These are phyloP conservation scores for Pungitius pungitius DNA, from an alignment of 2,113 vertebrate genomes.

Conservation along the genomic window DNA sequence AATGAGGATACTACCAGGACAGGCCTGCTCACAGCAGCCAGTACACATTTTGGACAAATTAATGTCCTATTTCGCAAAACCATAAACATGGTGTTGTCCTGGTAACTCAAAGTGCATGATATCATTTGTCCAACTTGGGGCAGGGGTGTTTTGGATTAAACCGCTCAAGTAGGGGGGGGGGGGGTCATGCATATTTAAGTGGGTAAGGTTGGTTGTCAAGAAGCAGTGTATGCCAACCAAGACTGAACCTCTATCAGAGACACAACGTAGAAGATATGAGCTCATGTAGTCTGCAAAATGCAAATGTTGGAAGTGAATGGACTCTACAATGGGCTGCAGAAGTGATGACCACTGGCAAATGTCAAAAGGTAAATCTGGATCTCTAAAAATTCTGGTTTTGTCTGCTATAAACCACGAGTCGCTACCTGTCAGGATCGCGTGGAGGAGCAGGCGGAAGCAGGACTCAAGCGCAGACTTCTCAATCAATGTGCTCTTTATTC, in stretches of 20 bases:
- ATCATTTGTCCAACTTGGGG: slow-evolving; percentile 38
- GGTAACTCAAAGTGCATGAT: slow-evolving; percentile 41
- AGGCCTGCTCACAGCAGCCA: slow-evolving; percentile 14
- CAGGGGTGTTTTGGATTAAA: slow-evolving; percentile 45
- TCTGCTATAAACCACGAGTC: too few relatives aligned
- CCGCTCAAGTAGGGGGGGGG: too few relatives aligned
- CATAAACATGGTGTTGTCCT: slow-evolving; percentile 43
- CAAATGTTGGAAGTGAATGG: slow-evolving; percentile 26
- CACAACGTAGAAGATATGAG: slow-evolving; percentile 37
- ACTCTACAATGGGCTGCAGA: not conserved
- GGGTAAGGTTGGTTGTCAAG: slow-evolving; percentile 50
- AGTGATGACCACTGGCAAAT: slow-evolving; percentile 35
- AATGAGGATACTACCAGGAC: slow-evolving; percentile 23
- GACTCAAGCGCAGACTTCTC: too few relatives aligned
- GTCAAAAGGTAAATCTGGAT: slow-evolving; percentile 32
- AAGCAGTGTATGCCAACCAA: slow-evolving; percentile 36
- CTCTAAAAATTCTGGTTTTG: not conserved
- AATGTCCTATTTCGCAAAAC: slow-evolving; percentile 38
- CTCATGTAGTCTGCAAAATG: slow-evolving; percentile 44
- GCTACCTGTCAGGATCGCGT: too few relatives aligned
- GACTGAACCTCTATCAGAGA: slow-evolving; percentile 51
- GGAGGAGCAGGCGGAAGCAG: too few relatives aligned
- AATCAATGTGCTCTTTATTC: too few relatives aligned
- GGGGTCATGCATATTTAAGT: slow-evolving; percentile 78
- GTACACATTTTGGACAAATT: slow-evolving; percentile 37